These are phyloP conservation scores for Unio delphinus DNA, from an alignment of 2,888 invertebrate genomes.

Conservation along the genomic window DNA sequence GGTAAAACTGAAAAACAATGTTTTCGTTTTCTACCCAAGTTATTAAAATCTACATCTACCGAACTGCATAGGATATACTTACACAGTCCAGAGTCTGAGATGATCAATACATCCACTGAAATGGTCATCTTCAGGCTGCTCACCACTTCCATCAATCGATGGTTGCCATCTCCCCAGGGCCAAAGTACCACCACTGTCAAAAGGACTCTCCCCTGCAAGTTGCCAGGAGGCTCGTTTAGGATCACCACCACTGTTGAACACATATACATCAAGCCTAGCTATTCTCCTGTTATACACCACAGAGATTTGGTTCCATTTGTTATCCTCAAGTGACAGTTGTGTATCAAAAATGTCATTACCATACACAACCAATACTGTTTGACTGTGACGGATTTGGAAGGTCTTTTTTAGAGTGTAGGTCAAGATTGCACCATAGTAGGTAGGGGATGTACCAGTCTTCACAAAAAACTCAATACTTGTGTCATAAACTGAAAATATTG, in stretches of 20 bases:
- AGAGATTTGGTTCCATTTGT: slow-evolving; percentile 32
- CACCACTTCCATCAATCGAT: slow-evolving; percentile 10
- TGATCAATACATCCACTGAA: slow-evolving; percentile 43
- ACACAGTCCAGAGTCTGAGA: slow-evolving; percentile 39
- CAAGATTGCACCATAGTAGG: slow-evolving; percentile 30
- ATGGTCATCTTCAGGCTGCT: slow-evolving; percentile 15
- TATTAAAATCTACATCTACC: too few relatives aligned
- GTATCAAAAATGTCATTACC: slow-evolving; percentile 15
- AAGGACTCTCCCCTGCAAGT: neutral
- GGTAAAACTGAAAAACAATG: too few relatives aligned
- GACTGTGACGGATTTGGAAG: slow-evolving; percentile 16
- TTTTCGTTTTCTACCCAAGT: too few relatives aligned
- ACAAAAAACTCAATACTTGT: slow-evolving; percentile 34
- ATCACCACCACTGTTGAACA: too few relatives aligned
- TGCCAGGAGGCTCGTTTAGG: too few relatives aligned
- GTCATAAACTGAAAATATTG: too few relatives aligned
- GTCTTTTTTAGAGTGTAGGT: slow-evolving; percentile 26
- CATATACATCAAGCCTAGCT: too few relatives aligned
- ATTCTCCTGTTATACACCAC: slow-evolving; percentile 12
- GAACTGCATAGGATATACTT: neutral
- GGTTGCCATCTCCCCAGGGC: slow-evolving; percentile 41
- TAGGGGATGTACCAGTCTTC: slow-evolving; percentile 17
- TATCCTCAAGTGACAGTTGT: slow-evolving; percentile 15
- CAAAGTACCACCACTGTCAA: slow-evolving; percentile 23
- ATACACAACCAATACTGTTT: slow-evolving; percentile 5